These are phyloP conservation scores for Perca schrenkii DNA, from an alignment of 2,113 vertebrate species.

Conservation along the genomic window DNA sequence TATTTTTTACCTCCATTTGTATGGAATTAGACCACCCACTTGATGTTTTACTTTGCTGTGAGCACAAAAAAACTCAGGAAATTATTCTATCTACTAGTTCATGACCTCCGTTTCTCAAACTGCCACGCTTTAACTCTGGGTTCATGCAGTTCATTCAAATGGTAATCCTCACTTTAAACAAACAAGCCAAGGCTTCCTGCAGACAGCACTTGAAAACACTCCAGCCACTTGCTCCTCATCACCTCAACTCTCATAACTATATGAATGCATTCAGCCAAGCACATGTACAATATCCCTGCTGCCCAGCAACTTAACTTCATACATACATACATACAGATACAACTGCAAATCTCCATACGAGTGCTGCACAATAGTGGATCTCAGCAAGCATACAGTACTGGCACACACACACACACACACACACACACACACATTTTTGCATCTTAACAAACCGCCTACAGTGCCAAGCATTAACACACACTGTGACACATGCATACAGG, in stretches of 20 bases:
- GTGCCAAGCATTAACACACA: conserved; percentile 19
- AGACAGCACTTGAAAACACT: conserved; percentile 51
- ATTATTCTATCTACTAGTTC: conserved; percentile 64
- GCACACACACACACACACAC: conserved; percentile 19
- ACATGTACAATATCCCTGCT: background rate
- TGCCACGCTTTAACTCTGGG: conserved; percentile 40
- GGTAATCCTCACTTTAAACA: conserved; percentile 68
- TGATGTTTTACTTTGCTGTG: conserved; percentile 32
- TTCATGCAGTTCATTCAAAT: conserved; percentile 68
- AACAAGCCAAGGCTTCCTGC: conserved; percentile 43
- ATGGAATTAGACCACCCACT: conserved; percentile 47
- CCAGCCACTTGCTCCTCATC: conserved; percentile 19
- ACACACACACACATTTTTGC: conserved; percentile 17
- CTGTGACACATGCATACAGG: conserved; percentile 21
- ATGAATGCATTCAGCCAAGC: conserved; percentile 28
- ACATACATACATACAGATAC: conserved; percentile 9
- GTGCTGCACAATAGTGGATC: conserved; percentile 3
- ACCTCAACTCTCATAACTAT: conserved; percentile 1
- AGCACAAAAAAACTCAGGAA: conserved; percentile 39
- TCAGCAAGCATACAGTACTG: background rate
- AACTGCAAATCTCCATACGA: conserved; percentile 25
- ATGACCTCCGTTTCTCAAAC: conserved; percentile 56
- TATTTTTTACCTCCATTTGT: conserved; percentile 41
- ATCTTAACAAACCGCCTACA: conserved; percentile 31
- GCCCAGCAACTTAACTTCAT: conserved; percentile 25